Base-by-base conservation (phyloP, 1,140 invertebrate genomes). In the Meteorus sp. region DNA sequence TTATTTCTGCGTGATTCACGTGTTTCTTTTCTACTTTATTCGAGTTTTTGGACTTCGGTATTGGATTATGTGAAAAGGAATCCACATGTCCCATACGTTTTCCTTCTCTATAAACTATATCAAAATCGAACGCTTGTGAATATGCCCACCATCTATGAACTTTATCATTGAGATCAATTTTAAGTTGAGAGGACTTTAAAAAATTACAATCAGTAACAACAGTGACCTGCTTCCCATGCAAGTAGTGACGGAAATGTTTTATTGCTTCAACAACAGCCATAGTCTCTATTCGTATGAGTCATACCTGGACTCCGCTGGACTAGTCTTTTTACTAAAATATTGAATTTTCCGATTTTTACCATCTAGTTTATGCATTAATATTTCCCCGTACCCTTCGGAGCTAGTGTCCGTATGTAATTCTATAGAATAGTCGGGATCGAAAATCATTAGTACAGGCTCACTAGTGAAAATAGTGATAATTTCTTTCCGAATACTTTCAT, bases 131-230 rank as follows among this genome's bases (percentile, higher is more conserved):
- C 6, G 61, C 22, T 59, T 76, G 67, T 58, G 73, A 56, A 61
- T 52, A 70, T 7, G 67, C 58, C 68, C 72, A 75, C 69, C 72
- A 77, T 15, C 70, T 50, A 47, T 74, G 65, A 1, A 66, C 72
- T 19, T 72, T 44, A 1, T 75, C 71, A 0, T 56, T 63, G 58
- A 77, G 64, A 63, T 73, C 59, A 65, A 63, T 65, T 65, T 68
- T 72, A 60, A 64, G 69, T 57, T 29, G 13, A 1, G 68, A 64
- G 59, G 61, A 65, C 66, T 57, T 74, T 59, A 67, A 66, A 35
- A 39, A 79, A 44, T 70, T 73, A 31, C 73, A 75, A 61, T 75
- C 67, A 1, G 59, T 76, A 19, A 61, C 44, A 2, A 59, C 48
- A 2, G 39, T 52, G 35, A 60, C 60, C 13, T 57, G 37, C 39